These are phyloP conservation scores for Syritta pipiens DNA, from an alignment of 2,888 invertebrate genomes.

Conservation along the genomic window DNA sequence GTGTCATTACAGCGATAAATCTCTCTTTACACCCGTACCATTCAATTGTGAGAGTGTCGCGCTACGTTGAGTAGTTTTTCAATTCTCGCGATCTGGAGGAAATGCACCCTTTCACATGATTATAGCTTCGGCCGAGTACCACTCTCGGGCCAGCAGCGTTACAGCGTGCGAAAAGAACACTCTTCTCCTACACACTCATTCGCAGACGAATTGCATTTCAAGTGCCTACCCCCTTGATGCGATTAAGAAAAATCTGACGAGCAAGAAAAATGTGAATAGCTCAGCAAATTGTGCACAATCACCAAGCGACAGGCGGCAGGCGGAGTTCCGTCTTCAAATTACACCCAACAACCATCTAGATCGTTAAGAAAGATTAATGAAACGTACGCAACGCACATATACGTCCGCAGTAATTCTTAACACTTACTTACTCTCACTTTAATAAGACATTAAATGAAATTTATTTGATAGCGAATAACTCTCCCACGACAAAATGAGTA, in stretches of 20 bases:
- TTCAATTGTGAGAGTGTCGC: too few species aligned
- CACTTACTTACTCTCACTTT: conserved; percentile 67
- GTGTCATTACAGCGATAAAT: too few species aligned
- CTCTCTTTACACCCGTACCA: too few species aligned
- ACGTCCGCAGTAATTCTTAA: conserved; percentile 60
- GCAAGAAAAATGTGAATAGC: conserved; percentile 27
- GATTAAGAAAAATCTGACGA: conserved; percentile 57
- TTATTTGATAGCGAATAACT: conserved; percentile 65
- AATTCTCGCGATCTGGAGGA: conserved; percentile 9
- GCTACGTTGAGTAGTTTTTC: neutral
- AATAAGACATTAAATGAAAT: conserved; percentile 67
- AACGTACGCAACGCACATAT: conserved; percentile 40
- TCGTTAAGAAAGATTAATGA: conserved; percentile 68
- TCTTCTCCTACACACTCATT: neutral
- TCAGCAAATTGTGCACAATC: conserved; percentile 45
- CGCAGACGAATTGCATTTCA: conserved; percentile 54
- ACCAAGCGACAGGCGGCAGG: conserved; percentile 24
- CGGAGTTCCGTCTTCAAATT: conserved; percentile 31
- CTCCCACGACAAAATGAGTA: conserved; percentile 44
- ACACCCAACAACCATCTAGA: conserved; percentile 52
- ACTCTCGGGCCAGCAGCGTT: neutral
- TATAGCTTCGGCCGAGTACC: conserved; percentile 32
- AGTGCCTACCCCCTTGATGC: conserved; percentile 33
- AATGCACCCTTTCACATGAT: conserved; percentile 51
- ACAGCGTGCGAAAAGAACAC: conserved; percentile 38